A percentile compares a stretch with the other conserved stretches of the same genome.
These are phyloP conservation scores for Passer montanus DNA, from an alignment of 2,113 vertebrate genomes.

Conservation along the genomic window DNA sequence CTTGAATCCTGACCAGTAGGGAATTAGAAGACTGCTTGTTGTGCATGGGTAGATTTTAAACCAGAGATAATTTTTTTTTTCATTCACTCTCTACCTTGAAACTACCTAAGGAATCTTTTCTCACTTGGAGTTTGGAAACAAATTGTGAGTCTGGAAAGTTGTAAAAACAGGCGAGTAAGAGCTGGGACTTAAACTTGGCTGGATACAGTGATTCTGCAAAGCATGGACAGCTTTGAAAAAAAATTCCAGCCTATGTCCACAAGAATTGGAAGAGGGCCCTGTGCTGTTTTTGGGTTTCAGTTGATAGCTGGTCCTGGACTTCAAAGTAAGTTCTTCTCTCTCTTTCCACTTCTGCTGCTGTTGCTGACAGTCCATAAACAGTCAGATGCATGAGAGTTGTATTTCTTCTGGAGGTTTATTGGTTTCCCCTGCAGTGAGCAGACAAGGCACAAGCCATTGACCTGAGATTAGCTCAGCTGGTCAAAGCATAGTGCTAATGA, in stretches of 20 bases:
- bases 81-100: not conserved
- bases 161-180: not conserved
- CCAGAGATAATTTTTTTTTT: not conserved
- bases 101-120: not conserved
- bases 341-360: not conserved
- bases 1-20: not conserved
- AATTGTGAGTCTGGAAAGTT: not conserved
- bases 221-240: not conserved
- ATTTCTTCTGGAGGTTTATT: not conserved
- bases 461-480: not conserved
- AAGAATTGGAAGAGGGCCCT: not conserved
- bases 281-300: not conserved
- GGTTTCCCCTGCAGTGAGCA: not conserved
- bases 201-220: not conserved
- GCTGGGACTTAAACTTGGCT: not conserved
- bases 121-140: not conserved
- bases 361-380: not conserved
- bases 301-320: not conserved
- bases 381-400: not conserved
- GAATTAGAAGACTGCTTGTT: not conserved
- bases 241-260: not conserved
- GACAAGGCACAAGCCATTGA: not conserved
- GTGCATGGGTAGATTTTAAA: not conserved
- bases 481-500: not conserved
- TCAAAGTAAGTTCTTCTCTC: not conserved